Base-by-base conservation (phyloP, 2,113 vertebrate genomes). In the Nesoenas mayeri region DNA sequence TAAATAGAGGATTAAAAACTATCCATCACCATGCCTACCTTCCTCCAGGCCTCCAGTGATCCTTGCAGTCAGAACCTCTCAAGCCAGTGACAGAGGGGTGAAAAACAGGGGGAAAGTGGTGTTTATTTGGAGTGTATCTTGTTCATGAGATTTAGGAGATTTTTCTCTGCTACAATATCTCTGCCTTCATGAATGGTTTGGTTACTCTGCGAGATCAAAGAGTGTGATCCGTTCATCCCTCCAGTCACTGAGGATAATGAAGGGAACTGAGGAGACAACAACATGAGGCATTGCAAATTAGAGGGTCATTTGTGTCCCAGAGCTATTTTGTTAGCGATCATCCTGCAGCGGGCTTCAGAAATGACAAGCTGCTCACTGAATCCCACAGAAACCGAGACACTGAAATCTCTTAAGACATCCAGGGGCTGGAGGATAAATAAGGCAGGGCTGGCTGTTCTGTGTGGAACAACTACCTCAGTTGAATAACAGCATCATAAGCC, bases 31-130 rank as follows among this genome's bases (percentile, higher is more conserved):
- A 42, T 0, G 3, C 4, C 60, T 61, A 17, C 32, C 18, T 64
- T 89, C n/a, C 53, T 56, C 34, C 44, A 84, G 51, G 58, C 5
- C 16, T 48, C 32, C 71, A 70, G 25, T 7, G 26, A 29, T 79
- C 22, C 36, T 48, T 80, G 31, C 12, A 83, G 36, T 70, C 64
- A 71, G 47, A 79, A 60, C 69, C 34, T 60, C 62, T 74, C 70
- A 67, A 42, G 91, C 82, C 22, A 61, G 3, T 28, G 65, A 38
- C 0, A 14, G 42, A 32, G 9, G 2, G 34, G 28, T 11, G 4
- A 9, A 7, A 13, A 40, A 36, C 31, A 5, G 0, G 21, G 24
- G 9, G 11, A 29, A 48, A 70, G 3, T 25, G 9, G 5, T 65
- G 31, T 51, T 75, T 89, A 56, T 71, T 54, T 88, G 53, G 20